These are phyloP conservation scores for Falco rusticolus DNA, from an alignment of 2,797 vertebrate species.

Conservation along the genomic window DNA sequence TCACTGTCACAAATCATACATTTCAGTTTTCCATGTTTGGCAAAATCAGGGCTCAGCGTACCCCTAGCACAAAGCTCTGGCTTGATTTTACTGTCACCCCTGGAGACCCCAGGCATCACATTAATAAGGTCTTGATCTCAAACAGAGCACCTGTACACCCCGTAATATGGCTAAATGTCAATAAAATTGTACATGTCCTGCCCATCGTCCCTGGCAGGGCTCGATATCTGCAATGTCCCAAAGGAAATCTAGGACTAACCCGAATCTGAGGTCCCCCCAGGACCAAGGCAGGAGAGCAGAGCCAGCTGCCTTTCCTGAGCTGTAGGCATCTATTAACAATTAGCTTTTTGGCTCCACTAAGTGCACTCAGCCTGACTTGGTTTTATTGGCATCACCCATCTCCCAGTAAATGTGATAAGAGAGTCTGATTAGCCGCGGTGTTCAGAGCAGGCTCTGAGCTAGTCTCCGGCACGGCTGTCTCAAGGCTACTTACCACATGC, in stretches of 20 bases:
- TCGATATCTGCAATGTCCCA: not conserved
- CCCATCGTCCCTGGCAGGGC: rapidly evolving
- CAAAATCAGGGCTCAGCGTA: not conserved
- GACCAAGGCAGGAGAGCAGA: not conserved
- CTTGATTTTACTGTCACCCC: not conserved
- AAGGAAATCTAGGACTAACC: not conserved
- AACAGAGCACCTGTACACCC: not conserved
- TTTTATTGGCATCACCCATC: slow-evolving; percentile 67
- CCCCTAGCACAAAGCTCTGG: not conserved
- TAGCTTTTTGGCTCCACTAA: slow-evolving; percentile 36
- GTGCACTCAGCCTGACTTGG: slow-evolving; percentile 45
- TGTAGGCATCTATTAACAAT: slow-evolving; percentile 6
- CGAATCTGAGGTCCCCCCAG: not conserved
- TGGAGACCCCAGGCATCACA: not conserved
- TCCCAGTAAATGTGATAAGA: slow-evolving; percentile 67
- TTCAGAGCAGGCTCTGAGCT: not conserved
- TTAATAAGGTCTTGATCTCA: not conserved
- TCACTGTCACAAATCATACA: not conserved
- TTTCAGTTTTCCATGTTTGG: not conserved
- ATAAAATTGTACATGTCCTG: rapidly evolving
- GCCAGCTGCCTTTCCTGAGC: not conserved
- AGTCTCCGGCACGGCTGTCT: not conserved
- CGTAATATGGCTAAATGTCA: not conserved
- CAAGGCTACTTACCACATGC: not conserved
- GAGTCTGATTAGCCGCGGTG: slow-evolving; percentile 11